Evolutionary conservation across 1,140 invertebrate species (phyloP), one percentile per base, ranked within the genome.

Genomic region (Chrysoperla carnea): DNA sequence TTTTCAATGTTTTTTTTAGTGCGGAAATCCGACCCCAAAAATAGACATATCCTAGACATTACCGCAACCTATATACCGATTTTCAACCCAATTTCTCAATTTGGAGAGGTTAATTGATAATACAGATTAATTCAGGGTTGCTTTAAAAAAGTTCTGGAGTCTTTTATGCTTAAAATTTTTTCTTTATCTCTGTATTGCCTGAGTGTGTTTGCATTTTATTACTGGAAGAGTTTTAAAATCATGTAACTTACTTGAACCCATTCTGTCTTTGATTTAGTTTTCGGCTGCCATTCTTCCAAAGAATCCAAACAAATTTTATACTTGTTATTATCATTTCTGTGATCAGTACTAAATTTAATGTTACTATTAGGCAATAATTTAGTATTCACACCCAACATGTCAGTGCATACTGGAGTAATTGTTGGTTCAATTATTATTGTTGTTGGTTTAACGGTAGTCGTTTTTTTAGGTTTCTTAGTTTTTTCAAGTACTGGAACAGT

Each of bases 331-430:
- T 48, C n/a, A 11, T 40, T 29, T n/a, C 47, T 47, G 9, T 50
- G 41, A 36, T 52, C 45, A 6, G 59, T 60, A 47, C 60, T 61
- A 7, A 55, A 65, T 6, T 64, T 60, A 6, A 83, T 59, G 61
- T 81, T 77, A 15, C 67, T 52, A 29, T 69, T 58, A 12, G 59
- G 48, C 46, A 83, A 62, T 23, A 60, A 37, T 0, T 68, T 66
- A 50, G 68, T 67, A 31, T 70, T 63, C 28, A 81, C 48, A 12
- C 79, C 80, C 76, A 83, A 76, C 14, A 66, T 56, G 50, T 78
- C 76, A 6, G 64, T 56, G 50, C 78, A 82, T 8, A 61, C 44
- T 52, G 53, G 44, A 45, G 28, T 42, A 45, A 33, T 33, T 33
- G 31, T 33, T 2, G 31, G 8, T 6, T 9, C n/a, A 11, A 11